Base-by-base conservation (phyloP, 92 coral and sea anemone species). In the Bergia sp. region DNA sequence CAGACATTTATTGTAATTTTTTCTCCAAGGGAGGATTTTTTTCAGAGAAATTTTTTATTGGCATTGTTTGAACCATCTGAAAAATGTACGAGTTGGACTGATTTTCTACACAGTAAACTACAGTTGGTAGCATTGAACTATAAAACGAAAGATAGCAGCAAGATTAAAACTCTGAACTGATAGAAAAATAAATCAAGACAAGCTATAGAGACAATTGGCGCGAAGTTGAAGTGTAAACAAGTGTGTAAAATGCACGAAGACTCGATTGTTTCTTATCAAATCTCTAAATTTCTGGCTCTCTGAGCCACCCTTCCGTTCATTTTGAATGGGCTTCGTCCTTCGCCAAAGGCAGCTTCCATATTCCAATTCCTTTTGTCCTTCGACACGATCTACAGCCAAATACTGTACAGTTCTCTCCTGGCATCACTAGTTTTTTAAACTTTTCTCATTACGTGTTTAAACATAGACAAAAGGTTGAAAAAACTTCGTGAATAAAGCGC, bases 261-360 rank as follows among this genome's bases (percentile, higher is more conserved):
- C 90, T 71, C 38, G 47, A 13, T 91, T 87, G 18, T 85, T 91
- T 11, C 74, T 76, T 6, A 91, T 80, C 42, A 6, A 57, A 0
- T 50, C 12, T n/a, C 57, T 89, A 41, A 91, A 89, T 1, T 88
- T 65, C 15, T 73, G 58, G 39, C 47, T 91, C 81, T 29, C n/a
- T 9, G 38, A 91, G 86, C 91, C 93, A 91, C 29, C 88, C 93
- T 7, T 41, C 91, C 29, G 82, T 66, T 7, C 89, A 81, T 72
- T 88, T 91, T 20, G 45, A 20, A 57, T 21, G 38, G 15, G 2
- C 16, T 23, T 86, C 82, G 86, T 86, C 71, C 37, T 86, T 75
- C 29, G 90, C 90, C 85, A 57, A 29, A 29, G 29, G 29, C 29
- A 29, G 29, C 29, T 29, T 29, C 29, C 29, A 29, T 29, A 29